Evolutionary conservation across 2,113 vertebrate species (phyloP).

Genomic region (Corythornis vintsioides): DNA sequence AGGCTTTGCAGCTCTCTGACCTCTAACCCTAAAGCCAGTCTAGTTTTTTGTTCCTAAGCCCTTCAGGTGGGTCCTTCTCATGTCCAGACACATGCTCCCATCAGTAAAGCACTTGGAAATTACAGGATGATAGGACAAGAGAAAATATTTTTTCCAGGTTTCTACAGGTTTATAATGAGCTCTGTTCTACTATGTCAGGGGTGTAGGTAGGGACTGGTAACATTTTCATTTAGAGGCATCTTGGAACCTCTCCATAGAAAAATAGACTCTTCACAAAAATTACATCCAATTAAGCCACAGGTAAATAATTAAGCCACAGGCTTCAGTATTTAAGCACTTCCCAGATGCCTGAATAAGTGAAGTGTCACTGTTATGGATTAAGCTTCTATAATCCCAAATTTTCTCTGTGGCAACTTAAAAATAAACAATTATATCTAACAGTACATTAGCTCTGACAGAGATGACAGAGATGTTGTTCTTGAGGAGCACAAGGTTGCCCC

Average conservation of each 20-base stretch:
- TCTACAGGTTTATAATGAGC: neutral
- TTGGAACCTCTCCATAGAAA: constrained; percentile 52
- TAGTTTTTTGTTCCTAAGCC: no score
- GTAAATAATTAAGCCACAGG: constrained; percentile 63
- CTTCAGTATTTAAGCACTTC: constrained; percentile 30
- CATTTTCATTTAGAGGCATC: constrained; percentile 11
- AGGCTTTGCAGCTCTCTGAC: no score
- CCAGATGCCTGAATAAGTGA: constrained; percentile 34
- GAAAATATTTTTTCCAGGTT: neutral
- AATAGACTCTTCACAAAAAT: constrained; percentile 55
- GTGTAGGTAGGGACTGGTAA: neutral
- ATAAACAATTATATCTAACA: neutral
- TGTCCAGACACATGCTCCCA: accelerated
- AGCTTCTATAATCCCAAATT: neutral
- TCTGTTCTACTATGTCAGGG: neutral
- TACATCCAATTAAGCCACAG: constrained; percentile 52
- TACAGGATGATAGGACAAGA: neutral
- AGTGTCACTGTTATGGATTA: constrained; percentile 32
- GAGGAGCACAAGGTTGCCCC: neutral
- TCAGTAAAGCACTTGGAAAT: neutral
- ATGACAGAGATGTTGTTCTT: neutral
- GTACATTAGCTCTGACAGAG: neutral
- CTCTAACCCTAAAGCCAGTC: no score
- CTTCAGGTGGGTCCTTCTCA: accelerated
- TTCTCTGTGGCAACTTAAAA: constrained; percentile 46